A percentile compares a stretch with the other conserved stretches of the same genome.
These are phyloP conservation scores for Brachyalestes nurse DNA, from an alignment of 2,797 vertebrate genomes.

Conservation along the genomic window DNA sequence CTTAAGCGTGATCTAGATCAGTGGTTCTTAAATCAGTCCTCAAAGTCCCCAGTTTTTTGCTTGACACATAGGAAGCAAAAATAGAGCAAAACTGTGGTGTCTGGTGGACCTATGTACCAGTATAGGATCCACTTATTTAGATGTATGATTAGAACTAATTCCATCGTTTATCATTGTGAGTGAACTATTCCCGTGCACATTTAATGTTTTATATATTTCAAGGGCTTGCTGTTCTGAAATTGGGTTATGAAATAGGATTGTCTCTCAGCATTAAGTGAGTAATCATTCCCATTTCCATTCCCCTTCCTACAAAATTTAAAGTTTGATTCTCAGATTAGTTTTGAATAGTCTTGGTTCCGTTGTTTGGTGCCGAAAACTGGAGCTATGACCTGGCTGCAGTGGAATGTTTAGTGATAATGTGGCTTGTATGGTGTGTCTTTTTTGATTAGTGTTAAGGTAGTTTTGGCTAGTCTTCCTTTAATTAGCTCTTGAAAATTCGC, in stretches of 20 bases:
- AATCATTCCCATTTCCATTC: neutral
- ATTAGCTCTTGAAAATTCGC: neutral
- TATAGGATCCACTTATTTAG: neutral
- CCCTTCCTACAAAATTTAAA: neutral
- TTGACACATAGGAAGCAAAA: too few relatives aligned
- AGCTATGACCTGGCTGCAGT: conserved; percentile 39
- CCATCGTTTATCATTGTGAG: neutral
- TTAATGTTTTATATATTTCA: neutral
- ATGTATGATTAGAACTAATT: neutral
- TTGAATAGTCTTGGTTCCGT: neutral
- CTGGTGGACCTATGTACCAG: too few relatives aligned
- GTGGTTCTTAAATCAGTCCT: too few relatives aligned
- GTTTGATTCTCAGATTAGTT: neutral
- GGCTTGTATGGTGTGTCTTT: conserved; percentile 13
- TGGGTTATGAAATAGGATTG: neutral
- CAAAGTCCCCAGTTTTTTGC: too few relatives aligned
- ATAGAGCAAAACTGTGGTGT: too few relatives aligned
- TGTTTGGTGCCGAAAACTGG: conserved; percentile 19
- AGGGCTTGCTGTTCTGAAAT: neutral
- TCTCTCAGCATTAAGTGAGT: neutral
- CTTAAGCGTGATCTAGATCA: neutral
- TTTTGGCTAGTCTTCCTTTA: conserved; percentile 15
- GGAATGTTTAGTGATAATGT: conserved; percentile 46
- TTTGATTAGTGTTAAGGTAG: conserved; percentile 13
- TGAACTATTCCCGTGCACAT: neutral